Percentiles rank a stretch among this genome's conserved stretches.
Conservation (phyloP, 2,888 invertebrate species). For the Nomada fabriciana region DNA sequence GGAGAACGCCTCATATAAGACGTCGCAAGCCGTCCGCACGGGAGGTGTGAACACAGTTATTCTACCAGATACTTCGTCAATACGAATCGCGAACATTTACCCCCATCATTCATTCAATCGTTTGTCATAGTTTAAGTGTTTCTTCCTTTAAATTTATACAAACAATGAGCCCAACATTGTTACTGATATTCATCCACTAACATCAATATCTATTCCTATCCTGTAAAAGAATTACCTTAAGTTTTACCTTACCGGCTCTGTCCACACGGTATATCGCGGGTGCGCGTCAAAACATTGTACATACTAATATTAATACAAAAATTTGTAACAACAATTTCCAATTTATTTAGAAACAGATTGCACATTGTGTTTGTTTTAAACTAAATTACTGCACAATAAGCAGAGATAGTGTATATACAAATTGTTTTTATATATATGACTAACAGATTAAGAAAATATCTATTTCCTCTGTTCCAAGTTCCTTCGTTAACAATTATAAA, state of each 20-base stretch:
- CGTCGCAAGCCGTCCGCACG: no score
- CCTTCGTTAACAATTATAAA: slow-evolving; percentile 5
- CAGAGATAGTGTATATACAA: neutral
- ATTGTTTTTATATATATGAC: neutral
- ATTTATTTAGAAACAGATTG: neutral
- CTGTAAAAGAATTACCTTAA: no score
- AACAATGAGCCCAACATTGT: no score
- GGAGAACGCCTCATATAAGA: no score
- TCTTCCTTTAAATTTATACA: no score
- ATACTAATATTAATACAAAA: neutral
- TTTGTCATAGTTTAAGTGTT: neutral
- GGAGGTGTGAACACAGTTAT: no score
- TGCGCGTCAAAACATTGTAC: neutral
- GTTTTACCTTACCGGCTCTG: no score
- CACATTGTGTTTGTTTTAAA: slow-evolving; percentile 2
- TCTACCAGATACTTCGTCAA: no score
- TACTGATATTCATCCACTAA: no score
- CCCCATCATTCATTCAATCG: neutral
- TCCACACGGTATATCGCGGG: no score
- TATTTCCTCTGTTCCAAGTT: neutral
- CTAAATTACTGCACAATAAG: slow-evolving; percentile 13
- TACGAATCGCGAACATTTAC: no score
- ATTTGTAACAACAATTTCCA: neutral
- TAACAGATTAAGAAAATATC: slow-evolving; percentile 12
- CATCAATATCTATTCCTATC: no score